These are phyloP conservation scores for Teleopsis dalmanni DNA, from an alignment of 1,140 invertebrate species.

Conservation along the genomic window DNA sequence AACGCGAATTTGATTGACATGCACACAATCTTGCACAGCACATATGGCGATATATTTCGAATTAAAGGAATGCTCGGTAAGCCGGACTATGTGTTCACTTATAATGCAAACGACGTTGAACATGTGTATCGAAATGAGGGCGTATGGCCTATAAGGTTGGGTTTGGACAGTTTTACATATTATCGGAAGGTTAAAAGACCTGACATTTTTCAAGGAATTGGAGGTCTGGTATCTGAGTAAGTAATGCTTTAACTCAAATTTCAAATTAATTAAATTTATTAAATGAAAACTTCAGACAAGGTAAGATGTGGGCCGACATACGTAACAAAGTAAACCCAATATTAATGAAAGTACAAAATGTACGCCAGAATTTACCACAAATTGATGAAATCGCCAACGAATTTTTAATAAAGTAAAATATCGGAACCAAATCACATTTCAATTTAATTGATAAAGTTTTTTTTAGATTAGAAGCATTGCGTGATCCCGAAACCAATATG, in stretches of 20 bases:
- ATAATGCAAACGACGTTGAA: conserved; percentile 31
- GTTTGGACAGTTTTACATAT: conserved; percentile 29
- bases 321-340: conserved; percentile 34
- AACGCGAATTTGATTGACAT: neutral
- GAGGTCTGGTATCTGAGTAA: conserved; percentile 21
- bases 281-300: conserved; percentile 4
- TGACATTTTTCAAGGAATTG: conserved; percentile 29
- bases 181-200: conserved; percentile 29
- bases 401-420: conserved; percentile 16
- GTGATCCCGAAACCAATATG: conserved; percentile 47
- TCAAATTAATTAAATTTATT: too few species aligned
- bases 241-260: neutral
- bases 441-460: neutral
- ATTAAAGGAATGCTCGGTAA: conserved; percentile 33
- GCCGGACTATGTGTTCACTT: conserved; percentile 28
- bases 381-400: conserved; percentile 32
- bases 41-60: conserved; percentile 28
- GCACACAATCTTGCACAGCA: neutral
- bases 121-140: conserved; percentile 34
- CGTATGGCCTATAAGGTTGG: conserved; percentile 34
- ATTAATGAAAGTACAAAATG: conserved; percentile 30
- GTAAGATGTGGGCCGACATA: conserved; percentile 28
- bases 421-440: neutral
- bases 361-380: conserved; percentile 24
- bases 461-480: conserved; percentile 16